Conservation (phyloP, 2,888 invertebrate species). For the Anthophora plumipes region DNA sequence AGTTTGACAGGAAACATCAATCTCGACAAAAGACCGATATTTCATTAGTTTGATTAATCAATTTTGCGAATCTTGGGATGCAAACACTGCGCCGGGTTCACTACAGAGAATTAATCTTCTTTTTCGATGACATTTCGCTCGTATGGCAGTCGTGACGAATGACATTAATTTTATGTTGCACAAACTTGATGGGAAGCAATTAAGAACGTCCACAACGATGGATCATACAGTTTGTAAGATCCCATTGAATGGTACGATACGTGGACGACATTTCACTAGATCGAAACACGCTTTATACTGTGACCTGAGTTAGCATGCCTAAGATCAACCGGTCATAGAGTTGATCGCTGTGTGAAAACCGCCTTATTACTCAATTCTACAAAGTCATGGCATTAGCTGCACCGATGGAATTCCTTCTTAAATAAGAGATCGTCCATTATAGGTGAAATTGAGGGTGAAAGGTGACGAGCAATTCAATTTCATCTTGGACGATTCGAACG, state of each 20-base stretch:
- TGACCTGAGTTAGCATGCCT: too few relatives aligned
- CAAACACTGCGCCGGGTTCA: too few relatives aligned
- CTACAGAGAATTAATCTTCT: too few relatives aligned
- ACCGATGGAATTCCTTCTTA: too few relatives aligned
- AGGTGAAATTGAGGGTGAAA: constrained; percentile 7
- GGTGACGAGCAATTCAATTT: not conserved
- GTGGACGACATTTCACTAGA: not conserved
- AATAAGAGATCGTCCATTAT: too few relatives aligned
- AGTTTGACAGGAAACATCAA: too few relatives aligned
- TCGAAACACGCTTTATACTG: not conserved
- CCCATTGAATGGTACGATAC: not conserved
- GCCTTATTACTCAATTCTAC: not conserved
- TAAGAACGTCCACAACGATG: not conserved
- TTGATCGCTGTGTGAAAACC: not conserved
- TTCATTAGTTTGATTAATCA: too few relatives aligned
- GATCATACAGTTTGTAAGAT: not conserved
- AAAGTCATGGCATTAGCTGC: constrained; percentile 3
- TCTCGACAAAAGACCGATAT: too few relatives aligned
- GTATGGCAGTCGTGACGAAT: not conserved
- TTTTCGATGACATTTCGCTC: not conserved
- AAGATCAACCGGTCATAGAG: not conserved
- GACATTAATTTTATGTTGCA: not conserved
- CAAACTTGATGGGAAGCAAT: not conserved
- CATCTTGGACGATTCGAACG: too few relatives aligned
- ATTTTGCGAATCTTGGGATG: not conserved